These are phyloP conservation scores for Solenopsis fugax DNA, from an alignment of 1,140 invertebrate genomes.

Conservation along the genomic window DNA sequence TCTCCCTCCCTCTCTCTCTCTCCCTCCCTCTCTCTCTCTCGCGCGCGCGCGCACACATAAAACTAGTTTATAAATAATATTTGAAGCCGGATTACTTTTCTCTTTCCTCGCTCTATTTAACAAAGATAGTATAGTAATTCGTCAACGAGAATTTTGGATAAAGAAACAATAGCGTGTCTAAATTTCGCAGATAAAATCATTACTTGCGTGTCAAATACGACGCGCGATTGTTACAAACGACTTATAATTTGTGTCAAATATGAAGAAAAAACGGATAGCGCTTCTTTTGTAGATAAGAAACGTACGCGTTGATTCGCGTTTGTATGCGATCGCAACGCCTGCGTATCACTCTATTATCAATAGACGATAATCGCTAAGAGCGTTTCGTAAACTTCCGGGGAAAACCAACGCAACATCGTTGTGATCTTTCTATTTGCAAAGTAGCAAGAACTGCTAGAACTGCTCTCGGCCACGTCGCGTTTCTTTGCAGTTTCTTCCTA, in stretches of 20 bases:
- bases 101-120: background rate
- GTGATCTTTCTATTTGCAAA: constrained; percentile 13
- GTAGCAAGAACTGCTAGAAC: background rate
- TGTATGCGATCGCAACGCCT: background rate
- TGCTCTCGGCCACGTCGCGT: background rate
- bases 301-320: background rate
- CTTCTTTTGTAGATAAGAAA: constrained; percentile 36
- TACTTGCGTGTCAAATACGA: background rate
- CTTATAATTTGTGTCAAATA: background rate
- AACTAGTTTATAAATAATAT: background rate
- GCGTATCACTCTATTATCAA: constrained; percentile 27
- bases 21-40: background rate
- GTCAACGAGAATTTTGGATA: constrained; percentile 9
- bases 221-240: background rate
- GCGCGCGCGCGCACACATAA: background rate
- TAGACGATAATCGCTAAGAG: background rate
- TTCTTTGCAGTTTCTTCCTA: background rate
- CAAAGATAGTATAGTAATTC: background rate
- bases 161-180: background rate
- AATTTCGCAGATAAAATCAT: constrained; percentile 18
- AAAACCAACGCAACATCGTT: constrained; percentile 22
- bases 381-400: constrained; percentile 39
- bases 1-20: background rate
- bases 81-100: background rate
- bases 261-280: background rate